Base-by-base conservation (phyloP, 2,797 vertebrate species). In the Lithobates pipiens region DNA sequence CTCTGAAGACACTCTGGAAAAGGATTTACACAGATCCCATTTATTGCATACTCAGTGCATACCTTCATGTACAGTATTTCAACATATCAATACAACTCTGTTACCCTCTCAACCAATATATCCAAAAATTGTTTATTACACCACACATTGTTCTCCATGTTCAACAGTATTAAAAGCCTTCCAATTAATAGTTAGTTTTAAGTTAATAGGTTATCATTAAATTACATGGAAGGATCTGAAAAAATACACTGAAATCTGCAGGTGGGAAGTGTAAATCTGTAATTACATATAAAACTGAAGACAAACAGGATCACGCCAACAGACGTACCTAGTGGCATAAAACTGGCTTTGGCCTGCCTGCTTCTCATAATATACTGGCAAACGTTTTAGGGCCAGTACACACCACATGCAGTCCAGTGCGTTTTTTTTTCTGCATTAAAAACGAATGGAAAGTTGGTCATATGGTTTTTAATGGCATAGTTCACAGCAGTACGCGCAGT, bases 41-140 rank as follows among this genome's bases (percentile, higher is more conserved):
- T 92, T 91, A 92, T 86, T 91, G 87, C 88, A 88, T 89, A 90
- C 90, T 88, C 90, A 90, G 92, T 92, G 89, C 92, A 88, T 89
- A 85, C 88, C 88, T 90, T 92, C 89, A 89, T 70, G 87, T 89
- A 91, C 88, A 88, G 90, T 90, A 89, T 91, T 92, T 88, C 88
- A 86, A n/a, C 21, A 80, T 80, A 80, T 50, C 77, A 32, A 82
- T 73, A 87, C 68, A 90, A 90, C 63, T 87, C 57, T 77, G 84
- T 61, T 42, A 63, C 75, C n/a, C 15, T 42, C 87, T 42, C 86
- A 84, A 89, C 78, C 65, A 79, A 89, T 76, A 83, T 76, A 86
- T 89, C 88, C 88, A 86, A 86, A 73, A 78, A 86, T 87, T 85
- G 77, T 86, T 29, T 88, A 80, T 68, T 80, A 69, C 63, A 61